Evolutionary conservation across 2,797 vertebrate genomes (phyloP), one percentile per base, ranked within the genome.

Genomic region (Xiphorhynchus erythropygius): DNA sequence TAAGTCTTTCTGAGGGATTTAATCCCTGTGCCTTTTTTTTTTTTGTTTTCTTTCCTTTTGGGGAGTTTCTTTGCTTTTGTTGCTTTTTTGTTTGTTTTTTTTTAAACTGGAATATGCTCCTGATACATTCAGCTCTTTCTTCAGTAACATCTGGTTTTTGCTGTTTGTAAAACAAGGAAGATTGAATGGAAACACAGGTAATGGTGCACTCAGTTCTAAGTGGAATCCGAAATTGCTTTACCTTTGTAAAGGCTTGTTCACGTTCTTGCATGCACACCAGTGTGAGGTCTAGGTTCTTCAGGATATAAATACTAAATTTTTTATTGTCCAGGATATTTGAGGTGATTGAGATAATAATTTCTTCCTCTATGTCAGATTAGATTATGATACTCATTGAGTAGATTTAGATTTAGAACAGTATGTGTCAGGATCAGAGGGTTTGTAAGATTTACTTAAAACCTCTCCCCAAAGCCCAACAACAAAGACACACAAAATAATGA

Each of bases 241-340:
- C 5, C 39, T 74, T 6, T 62, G 19, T 55, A 22, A 92, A 74
- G 46, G 7, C 9, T 75, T 56, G 16, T 59, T 74, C 7, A 7
- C 0, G 0, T 79, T 81, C 42, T 65, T 73, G 11, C 17, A 9
- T 2, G 0, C 37, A 42, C 18, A n/a, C 41, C 42, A 56, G 14
- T 9, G 10, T 28, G 37, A 88, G 25, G 28, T 84, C 22, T 67
- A 44, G 25, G 6, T 68, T n/a, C 33, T 78, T 89, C 13, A 53
- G 28, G 84, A 60, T 78, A 22, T 10, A n/a, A 50, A 52, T 63
- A 2, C 27, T 50, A 17, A 7, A 1, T 32, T 65, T 65, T 65
- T 27, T 16, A 3, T 15, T 42, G 25, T 41, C 19, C 19, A 5
- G 76, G 60, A 21, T 33, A 59, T 13, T 7, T 84, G 64, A 62